Conservation (phyloP, 2,113 vertebrate species). For the Kobus ellipsiprymnus region DNA sequence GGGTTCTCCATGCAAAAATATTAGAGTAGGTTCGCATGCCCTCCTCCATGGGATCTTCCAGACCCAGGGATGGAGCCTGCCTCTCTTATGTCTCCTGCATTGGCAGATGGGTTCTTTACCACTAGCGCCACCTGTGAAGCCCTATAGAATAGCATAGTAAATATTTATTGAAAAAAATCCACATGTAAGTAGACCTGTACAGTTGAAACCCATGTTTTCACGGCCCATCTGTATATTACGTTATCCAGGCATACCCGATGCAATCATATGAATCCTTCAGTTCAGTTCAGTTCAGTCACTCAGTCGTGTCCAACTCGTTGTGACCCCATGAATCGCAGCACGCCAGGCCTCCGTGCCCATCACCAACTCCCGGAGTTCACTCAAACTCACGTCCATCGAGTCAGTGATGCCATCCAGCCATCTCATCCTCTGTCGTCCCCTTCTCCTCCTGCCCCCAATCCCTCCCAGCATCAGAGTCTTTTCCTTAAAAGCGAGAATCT, state of each 20-base stretch:
- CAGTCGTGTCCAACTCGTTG: too few relatives aligned
- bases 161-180: neutral
- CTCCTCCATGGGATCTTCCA: neutral
- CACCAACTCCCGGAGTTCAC: too few relatives aligned
- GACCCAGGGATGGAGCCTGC: neutral
- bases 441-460: too few relatives aligned
- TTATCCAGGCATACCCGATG: neutral
- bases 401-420: too few relatives aligned
- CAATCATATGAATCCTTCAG: neutral
- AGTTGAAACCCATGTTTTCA: neutral
- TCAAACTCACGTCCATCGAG: too few relatives aligned
- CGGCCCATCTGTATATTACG: neutral
- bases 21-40: neutral
- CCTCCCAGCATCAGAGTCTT: too few relatives aligned
- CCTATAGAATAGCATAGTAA: neutral
- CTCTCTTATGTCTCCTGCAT: neutral
- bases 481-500: neutral
- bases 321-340: too few relatives aligned
- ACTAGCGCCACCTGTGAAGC: neutral
- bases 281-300: too few relatives aligned
- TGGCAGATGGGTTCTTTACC: neutral
- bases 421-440: too few relatives aligned
- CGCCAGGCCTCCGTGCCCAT: too few relatives aligned
- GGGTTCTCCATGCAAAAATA: neutral
- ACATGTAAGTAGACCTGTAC: neutral